Base-by-base conservation (phyloP, 2,888 invertebrate species). In the Griposia aprilina region DNA sequence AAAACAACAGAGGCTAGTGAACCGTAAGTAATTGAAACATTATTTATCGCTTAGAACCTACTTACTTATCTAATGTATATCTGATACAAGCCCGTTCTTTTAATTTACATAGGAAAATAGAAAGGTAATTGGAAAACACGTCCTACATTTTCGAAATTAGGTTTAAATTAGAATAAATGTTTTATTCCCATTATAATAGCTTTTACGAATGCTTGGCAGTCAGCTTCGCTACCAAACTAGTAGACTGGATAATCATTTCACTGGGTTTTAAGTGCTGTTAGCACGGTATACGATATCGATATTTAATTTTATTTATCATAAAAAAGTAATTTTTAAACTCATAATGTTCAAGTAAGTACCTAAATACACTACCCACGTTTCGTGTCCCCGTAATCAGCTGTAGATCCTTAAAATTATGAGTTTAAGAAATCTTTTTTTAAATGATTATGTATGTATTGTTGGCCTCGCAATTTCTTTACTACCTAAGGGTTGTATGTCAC, bases 21-120 rank as follows among this genome's bases (percentile, higher is more conserved):
- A n/a, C 57, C 57, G 13, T 57, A 68, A 67, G 52, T 59, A 69
- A 69, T 59, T 59, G 55, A 70, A 77, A 50, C n/a, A 81, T 80
- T 70, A 66, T 76, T 82, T 65, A 48, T 62, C 36, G 66, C 50
- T 83, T 60, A 78, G 30, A 50, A 67, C 30, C 26, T 66, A 48
- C 26, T n/a, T 60, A 48, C 36, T 20, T 67, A 67, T 30, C 10
- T 67, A 50, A 78, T 78, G 70, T n/a, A 36, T 50, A 70, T 81
- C 30, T 62, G 67, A 83, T 78, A 67, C 15, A 23, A 45, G 13
- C 30, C 20, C 7, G 5, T 17, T 65, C 67, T 45, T 66, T 67
- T 30, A 67, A 70, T 83, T 78, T 78, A 62, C 55, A 45, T 62
- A 67, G 3, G 26, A 60, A 45, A 62, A 78, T 70, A 57, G 48